Evolutionary conservation across 2,797 vertebrate genomes (phyloP), one percentile per base, ranked within the genome.

Genomic region (Lycodopsis pacificus): DNA sequence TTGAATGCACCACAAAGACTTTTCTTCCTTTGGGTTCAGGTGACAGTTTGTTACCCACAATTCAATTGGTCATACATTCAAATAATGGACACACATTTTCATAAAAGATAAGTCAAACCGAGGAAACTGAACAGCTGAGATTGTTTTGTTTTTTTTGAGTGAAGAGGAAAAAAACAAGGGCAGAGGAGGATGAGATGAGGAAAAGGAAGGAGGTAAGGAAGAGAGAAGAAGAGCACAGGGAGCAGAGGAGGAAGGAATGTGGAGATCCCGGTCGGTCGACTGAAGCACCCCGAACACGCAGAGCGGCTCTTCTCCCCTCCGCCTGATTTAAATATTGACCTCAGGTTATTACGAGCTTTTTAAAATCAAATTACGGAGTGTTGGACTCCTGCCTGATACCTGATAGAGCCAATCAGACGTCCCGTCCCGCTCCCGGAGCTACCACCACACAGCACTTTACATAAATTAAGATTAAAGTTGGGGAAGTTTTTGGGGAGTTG

Each of bases 361-460:
- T 86, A 86, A 90, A 94, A 93, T 94, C 89, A 94, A 94, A 95
- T 94, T 92, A 93, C 85, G 8, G 36, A 65, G 89, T 59, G 85
- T 91, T 90, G 89, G 89, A 81, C 83, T 83, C 77, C 86, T 90
- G 91, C 90, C 89, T 89, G 88, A 93, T 90, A 81, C 86, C 83
- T 76, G 88, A 87, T 85, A 76, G 79, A 79, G 81, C 86, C 89
- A 89, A 89, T 92, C 91, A 89, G 82, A 86, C 82, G 68, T 64
- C 83, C 86, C 79, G 79, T 75, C 77, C 85, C 63, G 82, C 86
- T 87, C 87, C 86, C 30, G 69, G 76, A 85, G 84, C 84, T 82
- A 32, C 61, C 86, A 56, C 76, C 88, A 88, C 88, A 77, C 83
- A 66, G 78, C 89, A 87, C 85, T 91, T 92, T 91, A 83, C 91